phyloP scores from a whole-genome alignment of 1,140 invertebrate species.

The Drosophila biarmipes region DNA sequence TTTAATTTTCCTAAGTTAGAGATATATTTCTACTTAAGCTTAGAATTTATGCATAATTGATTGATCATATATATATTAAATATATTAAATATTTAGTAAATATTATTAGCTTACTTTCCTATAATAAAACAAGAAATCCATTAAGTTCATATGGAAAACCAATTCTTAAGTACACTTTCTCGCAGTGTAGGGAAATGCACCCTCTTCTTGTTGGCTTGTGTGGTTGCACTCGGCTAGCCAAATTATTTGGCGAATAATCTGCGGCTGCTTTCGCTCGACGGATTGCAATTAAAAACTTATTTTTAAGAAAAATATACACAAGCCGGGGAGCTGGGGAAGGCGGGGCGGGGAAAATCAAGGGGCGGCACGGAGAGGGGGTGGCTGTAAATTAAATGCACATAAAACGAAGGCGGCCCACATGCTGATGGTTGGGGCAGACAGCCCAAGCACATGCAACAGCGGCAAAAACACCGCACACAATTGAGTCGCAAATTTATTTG shows the following conservation, averaged over 20 bases:
- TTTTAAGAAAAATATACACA: constrained; percentile 71
- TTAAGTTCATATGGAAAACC: too few species aligned
- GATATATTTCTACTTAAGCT: too few species aligned
- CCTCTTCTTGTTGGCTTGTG: constrained; percentile 6
- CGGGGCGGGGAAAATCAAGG: constrained; percentile 11
- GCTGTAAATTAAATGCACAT: constrained; percentile 74
- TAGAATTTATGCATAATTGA: too few species aligned
- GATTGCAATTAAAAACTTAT: constrained; percentile 81
- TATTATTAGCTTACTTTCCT: too few species aligned
- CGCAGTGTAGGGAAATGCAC: constrained; percentile 12
- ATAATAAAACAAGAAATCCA: too few species aligned
- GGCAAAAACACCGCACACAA: constrained; percentile 48
- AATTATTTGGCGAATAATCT: constrained; percentile 84
- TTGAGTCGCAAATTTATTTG: constrained; percentile 81
- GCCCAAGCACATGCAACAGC: constrained; percentile 38
- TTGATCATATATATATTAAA: too few species aligned
- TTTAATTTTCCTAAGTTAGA: too few species aligned
- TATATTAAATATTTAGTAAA: too few species aligned
- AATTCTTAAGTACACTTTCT: too few species aligned
- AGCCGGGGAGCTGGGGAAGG: not conserved
- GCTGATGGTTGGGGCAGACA: constrained; percentile 55
- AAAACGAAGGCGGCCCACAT: constrained; percentile 73
- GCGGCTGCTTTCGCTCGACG: constrained; percentile 63
- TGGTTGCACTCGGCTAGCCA: constrained; percentile 55
- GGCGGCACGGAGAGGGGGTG: constrained; percentile 8